These are phyloP conservation scores for Mellivora capensis DNA, from an alignment of 2,113 vertebrate genomes.

Conservation along the genomic window DNA sequence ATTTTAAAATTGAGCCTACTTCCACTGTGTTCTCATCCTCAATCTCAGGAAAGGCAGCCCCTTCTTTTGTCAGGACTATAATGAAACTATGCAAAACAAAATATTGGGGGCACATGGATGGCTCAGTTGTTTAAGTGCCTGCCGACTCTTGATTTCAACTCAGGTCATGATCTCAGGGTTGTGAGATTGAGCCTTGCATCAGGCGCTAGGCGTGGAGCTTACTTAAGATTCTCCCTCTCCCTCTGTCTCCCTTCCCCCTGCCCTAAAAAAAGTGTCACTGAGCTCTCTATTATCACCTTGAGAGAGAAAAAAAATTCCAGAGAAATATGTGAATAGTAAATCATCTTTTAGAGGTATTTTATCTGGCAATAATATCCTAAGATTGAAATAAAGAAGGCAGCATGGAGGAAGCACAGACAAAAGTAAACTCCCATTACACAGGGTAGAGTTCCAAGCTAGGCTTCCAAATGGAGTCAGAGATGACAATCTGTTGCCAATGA, in stretches of 20 bases:
- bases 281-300: not conserved
- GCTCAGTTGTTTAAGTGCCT: not conserved
- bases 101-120: not conserved
- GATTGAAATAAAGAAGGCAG: conserved; percentile 43
- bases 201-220: not conserved
- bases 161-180: not conserved
- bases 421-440: not conserved
- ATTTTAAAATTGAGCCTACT: not conserved
- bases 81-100: not conserved
- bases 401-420: conserved; percentile 33
- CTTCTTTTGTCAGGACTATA: not conserved
- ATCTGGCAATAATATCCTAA: conserved; percentile 36
- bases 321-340: not conserved
- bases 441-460: not conserved
- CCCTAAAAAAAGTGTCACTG: not conserved
- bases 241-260: not conserved
- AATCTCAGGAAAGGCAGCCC: not conserved
- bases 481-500: conserved; percentile 37
- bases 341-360: not conserved
- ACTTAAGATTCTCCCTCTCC: not conserved
- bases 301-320: not conserved
- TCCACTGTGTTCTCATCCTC: conserved; percentile 9
- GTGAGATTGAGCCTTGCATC: not conserved
- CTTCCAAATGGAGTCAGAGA: conserved; percentile 34
- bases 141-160: not conserved